A percentile compares a stretch with the other conserved stretches of the same genome.
Evolutionary conservation across 2,888 invertebrate species (phyloP).

Genomic region (Drosophila nigricruria): DNA sequence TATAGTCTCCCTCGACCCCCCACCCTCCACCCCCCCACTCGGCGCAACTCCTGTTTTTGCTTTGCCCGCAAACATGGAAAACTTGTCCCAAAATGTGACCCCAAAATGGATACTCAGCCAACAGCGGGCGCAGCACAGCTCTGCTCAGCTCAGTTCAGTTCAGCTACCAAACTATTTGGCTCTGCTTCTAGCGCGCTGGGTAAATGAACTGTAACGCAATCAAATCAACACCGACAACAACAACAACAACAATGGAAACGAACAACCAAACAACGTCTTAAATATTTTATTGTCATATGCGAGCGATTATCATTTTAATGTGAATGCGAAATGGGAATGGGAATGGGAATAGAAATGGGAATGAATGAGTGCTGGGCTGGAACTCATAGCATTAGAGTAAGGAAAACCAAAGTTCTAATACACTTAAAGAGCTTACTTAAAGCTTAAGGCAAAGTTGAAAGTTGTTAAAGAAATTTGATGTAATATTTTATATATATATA

Average conservation of each 20-base stretch:
- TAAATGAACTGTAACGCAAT: constrained; percentile 81
- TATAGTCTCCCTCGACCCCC: not conserved
- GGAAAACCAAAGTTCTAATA: not conserved
- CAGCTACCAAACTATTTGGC: constrained; percentile 5
- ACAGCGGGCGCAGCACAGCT: constrained; percentile 9
- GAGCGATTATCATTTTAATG: constrained; percentile 37
- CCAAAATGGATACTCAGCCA: constrained; percentile 61
- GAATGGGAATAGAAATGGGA: constrained; percentile 10
- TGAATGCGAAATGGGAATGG: constrained; percentile 12
- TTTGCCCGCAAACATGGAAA: constrained; percentile 41
- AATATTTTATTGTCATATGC: constrained; percentile 70
- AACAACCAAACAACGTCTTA: constrained; percentile 49
- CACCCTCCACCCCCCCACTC: not conserved
- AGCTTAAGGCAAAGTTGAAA: not conserved
- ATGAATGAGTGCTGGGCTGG: constrained; percentile 5
- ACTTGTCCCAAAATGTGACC: constrained; percentile 73
- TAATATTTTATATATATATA: too few relatives aligned
- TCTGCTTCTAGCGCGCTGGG: constrained; percentile 45
- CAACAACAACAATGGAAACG: constrained; percentile 25
- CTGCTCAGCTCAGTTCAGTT: not conserved
- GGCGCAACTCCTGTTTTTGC: not conserved
- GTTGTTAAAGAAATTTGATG: not conserved
- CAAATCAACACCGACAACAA: constrained; percentile 72
- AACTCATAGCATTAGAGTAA: not conserved
- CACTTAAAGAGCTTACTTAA: not conserved